Base-by-base conservation (phyloP, 2,113 vertebrate species). In the Anseranas semipalmata region DNA sequence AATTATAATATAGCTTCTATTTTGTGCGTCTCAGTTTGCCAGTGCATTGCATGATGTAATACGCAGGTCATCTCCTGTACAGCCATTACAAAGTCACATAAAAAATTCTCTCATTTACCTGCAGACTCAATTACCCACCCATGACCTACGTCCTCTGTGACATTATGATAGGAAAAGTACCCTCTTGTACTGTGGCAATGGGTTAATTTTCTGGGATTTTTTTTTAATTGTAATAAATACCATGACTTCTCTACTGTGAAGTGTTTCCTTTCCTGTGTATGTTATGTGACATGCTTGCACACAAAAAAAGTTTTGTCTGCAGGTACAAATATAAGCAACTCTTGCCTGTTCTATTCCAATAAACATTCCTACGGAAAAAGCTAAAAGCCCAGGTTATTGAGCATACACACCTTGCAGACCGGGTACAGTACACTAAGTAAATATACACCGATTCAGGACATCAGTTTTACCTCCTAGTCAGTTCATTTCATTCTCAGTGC, bases 141-240 rank as follows among this genome's bases (percentile, higher is more conserved):
- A 55, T n/a, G 56, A 74, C 79, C 63, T 77, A 56, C 9, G 30
- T 86, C 39, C 43, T 73, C 67, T 62, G 39, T n/a, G 52, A 53
- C 27, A 56, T 39, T 73, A 68, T 16, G 43, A 70, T 46, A 80
- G 43, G 35, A 43, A 53, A 85, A 79, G 37, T 46, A 21, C 6
- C 33, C 55, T 92, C 80, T 18, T 68, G 21, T 70, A 84, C 89
- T 37, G 74, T 85, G 72, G 66, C 74, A 85, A 87, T 70, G 75
- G 55, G 81, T 85, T 96, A 95, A 73, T 89, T 97, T 94, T 90
- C 85, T 96, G 93, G 52, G 62, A 21, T 65, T 90, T 3, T 50
- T 46, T 46, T 25, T 70, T 25, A 84, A 77, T 76, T 66, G 72
- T 58, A 91, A 84, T 46, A 86, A 92, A 89, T 30, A 68, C 7